phyloP scores from a whole-genome alignment of 2,113 vertebrate genomes.

The Mesitornis unicolor region DNA sequence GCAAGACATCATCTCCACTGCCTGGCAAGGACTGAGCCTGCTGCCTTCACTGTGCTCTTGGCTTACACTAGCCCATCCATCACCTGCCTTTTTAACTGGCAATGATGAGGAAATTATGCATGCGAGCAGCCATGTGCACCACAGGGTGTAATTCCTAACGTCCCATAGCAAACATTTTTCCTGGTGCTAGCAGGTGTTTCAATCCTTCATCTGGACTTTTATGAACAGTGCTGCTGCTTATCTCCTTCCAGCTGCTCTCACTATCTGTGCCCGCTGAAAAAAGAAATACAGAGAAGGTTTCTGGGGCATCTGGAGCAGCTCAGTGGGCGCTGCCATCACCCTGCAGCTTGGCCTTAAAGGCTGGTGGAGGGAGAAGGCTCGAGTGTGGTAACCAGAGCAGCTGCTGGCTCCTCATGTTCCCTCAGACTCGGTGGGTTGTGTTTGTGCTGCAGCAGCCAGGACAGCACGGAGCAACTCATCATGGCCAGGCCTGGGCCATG shows the following conservation, averaged over 20 bases:
- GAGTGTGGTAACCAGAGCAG: background rate
- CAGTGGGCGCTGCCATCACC: background rate
- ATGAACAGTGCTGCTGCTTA: background rate
- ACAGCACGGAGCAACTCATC: background rate
- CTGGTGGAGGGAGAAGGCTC: background rate
- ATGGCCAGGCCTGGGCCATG: no score
- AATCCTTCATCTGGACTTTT: constrained; percentile 10
- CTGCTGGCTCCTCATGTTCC: background rate
- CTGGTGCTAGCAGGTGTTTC: constrained; percentile 13
- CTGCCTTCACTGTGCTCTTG: background rate
- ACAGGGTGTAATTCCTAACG: background rate
- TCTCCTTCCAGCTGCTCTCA: background rate
- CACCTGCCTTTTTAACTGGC: constrained; percentile 21
- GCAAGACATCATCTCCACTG: background rate
- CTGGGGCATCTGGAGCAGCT: background rate
- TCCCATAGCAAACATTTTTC: constrained; percentile 22
- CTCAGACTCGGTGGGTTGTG: background rate
- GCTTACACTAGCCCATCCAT: background rate
- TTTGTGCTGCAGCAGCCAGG: background rate
- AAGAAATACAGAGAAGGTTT: background rate
- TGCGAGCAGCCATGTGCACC: background rate
- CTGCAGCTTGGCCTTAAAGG: background rate
- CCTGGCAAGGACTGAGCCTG: background rate
- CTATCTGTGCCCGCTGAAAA: background rate
- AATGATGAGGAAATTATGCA: background rate